These are phyloP conservation scores for Lasioglossum pauxillum DNA, from an alignment of 2,888 invertebrate genomes.

Conservation along the genomic window DNA sequence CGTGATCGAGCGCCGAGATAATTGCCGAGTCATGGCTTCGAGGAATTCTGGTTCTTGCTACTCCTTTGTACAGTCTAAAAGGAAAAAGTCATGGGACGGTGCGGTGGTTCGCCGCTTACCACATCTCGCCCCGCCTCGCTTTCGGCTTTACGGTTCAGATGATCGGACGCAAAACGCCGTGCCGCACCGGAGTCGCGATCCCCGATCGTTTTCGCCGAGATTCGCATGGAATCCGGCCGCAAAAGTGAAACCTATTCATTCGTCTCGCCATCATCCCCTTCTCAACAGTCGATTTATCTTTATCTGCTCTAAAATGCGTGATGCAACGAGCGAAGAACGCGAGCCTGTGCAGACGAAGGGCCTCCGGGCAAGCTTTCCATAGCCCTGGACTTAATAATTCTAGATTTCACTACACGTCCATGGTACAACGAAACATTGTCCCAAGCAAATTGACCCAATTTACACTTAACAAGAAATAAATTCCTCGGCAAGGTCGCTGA, in stretches of 20 bases:
- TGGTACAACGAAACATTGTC: not conserved
- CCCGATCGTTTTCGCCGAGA: not conserved
- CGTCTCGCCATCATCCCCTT: not conserved
- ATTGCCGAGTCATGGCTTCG: conserved; percentile 20
- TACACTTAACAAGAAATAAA: not conserved
- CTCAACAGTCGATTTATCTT: not conserved
- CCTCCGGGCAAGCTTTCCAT: conserved; percentile 3
- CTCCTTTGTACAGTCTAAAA: not conserved
- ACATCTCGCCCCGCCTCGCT: not conserved
- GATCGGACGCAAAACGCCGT: not conserved
- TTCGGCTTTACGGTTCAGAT: not conserved
- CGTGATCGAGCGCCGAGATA: conserved; percentile 19
- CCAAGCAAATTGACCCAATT: not conserved
- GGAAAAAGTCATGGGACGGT: not conserved
- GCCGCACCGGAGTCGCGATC: not conserved
- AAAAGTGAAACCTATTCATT: conserved; percentile 26
- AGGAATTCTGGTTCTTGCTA: conserved; percentile 21
- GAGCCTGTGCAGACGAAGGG: not conserved
- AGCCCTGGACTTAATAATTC: conserved; percentile 6
- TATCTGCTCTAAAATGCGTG: not conserved
- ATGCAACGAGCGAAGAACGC: not conserved
- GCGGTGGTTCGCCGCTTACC: not conserved
- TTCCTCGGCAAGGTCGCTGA: not conserved
- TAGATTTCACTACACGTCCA: not conserved
- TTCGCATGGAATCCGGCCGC: not conserved